Evolutionary conservation across 2,113 vertebrate genomes (phyloP).

Genomic region (Gyps fulvus): DNA sequence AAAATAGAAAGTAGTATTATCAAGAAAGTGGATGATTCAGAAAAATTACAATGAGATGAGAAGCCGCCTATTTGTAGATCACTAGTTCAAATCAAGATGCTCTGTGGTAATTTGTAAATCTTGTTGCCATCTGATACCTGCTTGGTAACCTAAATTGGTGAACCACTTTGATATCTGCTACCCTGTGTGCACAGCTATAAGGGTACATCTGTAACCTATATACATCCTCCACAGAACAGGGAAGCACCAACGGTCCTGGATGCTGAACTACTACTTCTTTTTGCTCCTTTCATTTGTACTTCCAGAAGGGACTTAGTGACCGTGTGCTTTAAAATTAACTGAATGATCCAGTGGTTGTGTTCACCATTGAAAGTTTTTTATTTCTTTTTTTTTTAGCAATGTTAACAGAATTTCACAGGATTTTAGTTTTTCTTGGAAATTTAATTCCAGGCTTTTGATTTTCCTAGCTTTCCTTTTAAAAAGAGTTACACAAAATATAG

Average conservation of each 20-base stretch:
- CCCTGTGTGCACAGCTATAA: neutral
- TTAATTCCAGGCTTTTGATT: neutral
- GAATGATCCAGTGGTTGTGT: neutral
- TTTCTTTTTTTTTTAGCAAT: neutral
- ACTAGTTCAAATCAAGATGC: neutral
- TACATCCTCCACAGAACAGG: neutral
- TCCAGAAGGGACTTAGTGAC: neutral
- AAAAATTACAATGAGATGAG: slow-evolving; percentile 5
- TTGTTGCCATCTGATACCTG: neutral
- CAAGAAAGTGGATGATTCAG: slow-evolving; percentile 35
- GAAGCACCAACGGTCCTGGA: neutral
- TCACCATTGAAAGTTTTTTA: neutral
- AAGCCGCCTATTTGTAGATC: neutral
- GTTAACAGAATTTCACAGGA: neutral
- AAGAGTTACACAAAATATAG: neutral
- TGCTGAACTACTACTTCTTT: neutral
- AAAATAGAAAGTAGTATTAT: slow-evolving; percentile 51
- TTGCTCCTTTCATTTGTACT: neutral
- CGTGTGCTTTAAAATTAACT: neutral
- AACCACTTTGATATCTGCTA: neutral
- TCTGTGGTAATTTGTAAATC: neutral
- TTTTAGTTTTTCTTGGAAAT: neutral
- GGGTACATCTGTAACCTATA: neutral
- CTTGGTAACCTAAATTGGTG: neutral
- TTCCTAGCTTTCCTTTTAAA: slow-evolving; percentile 7